Evolutionary conservation across 1,140 invertebrate species (phyloP).

Genomic region (Nomia melanderi): DNA sequence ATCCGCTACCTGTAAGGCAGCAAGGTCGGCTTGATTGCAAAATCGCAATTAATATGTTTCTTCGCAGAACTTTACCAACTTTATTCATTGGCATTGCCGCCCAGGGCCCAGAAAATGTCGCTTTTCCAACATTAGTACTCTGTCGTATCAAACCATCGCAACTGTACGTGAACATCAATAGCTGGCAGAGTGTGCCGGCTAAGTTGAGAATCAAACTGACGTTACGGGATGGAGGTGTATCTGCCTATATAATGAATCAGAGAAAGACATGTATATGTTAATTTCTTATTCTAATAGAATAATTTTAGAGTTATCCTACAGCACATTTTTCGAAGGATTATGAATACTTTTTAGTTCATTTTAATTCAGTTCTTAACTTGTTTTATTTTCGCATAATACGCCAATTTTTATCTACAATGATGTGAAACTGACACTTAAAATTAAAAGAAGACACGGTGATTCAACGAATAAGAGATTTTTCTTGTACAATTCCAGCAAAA

Average conservation of each 20-base stretch:
- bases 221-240: slow-evolving; percentile 1
- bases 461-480: too few relatives aligned
- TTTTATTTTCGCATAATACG: too few relatives aligned
- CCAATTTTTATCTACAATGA: too few relatives aligned
- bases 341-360: too few relatives aligned
- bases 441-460: too few relatives aligned
- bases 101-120: slow-evolving; percentile 44
- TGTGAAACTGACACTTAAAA: too few relatives aligned
- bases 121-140: slow-evolving; percentile 37
- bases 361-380: too few relatives aligned
- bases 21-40: slow-evolving; percentile 36
- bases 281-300: neutral
- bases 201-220: slow-evolving; percentile 42
- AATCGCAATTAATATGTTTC: slow-evolving; percentile 45
- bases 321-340: too few relatives aligned
- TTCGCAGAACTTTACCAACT: slow-evolving; percentile 16
- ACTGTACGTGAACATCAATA: slow-evolving; percentile 51
- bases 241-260: neutral
- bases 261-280: neutral
- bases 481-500: too few relatives aligned
- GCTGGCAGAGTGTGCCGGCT: slow-evolving; percentile 22
- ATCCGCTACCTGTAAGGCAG: slow-evolving; percentile 49
- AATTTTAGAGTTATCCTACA: too few relatives aligned
- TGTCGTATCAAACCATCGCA: slow-evolving; percentile 47
- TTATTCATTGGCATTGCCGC: neutral